phyloP scores from a whole-genome alignment of 2,888 invertebrate species.

The Siphlonurus alternatus region DNA sequence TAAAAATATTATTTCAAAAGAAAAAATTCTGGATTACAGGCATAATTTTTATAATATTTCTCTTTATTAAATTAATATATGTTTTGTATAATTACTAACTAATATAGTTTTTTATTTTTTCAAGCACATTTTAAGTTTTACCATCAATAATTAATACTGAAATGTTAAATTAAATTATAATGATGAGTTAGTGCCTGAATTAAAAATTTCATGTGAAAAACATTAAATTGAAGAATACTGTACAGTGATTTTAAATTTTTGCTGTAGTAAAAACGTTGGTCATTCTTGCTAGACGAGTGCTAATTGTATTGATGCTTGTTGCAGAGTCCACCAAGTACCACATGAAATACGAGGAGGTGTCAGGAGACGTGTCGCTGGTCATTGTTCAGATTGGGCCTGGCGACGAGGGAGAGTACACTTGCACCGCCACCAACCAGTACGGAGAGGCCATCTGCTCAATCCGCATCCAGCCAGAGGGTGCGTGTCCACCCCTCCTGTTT shows the following conservation, averaged over 20 bases:
- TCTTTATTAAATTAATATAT: no score
- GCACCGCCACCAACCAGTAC: slow-evolving; percentile 85
- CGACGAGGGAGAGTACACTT: slow-evolving; percentile 92
- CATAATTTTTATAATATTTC: not conserved
- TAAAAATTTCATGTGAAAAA: no score
- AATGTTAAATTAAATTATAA: no score
- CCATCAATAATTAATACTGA: no score
- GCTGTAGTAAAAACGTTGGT: not conserved
- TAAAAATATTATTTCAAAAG: not conserved
- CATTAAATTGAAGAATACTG: not conserved
- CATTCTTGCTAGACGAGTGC: slow-evolving; percentile 1
- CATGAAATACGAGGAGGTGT: slow-evolving; percentile 79
- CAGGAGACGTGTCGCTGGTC: slow-evolving; percentile 76
- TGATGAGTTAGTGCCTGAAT: no score
- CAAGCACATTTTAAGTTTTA: not conserved
- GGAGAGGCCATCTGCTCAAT: slow-evolving; percentile 95
- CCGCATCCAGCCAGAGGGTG: slow-evolving; percentile 79
- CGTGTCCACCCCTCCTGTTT: no score
- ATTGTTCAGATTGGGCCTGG: slow-evolving; percentile 91
- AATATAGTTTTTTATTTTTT: not conserved
- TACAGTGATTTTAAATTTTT: not conserved
- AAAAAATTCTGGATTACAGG: not conserved
- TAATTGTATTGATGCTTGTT: no score
- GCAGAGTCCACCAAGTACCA: slow-evolving; percentile 64
- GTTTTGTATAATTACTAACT: not conserved